These are phyloP conservation scores for Eupithecia abbreviata DNA, from an alignment of 2,888 invertebrate species.

Conservation along the genomic window DNA sequence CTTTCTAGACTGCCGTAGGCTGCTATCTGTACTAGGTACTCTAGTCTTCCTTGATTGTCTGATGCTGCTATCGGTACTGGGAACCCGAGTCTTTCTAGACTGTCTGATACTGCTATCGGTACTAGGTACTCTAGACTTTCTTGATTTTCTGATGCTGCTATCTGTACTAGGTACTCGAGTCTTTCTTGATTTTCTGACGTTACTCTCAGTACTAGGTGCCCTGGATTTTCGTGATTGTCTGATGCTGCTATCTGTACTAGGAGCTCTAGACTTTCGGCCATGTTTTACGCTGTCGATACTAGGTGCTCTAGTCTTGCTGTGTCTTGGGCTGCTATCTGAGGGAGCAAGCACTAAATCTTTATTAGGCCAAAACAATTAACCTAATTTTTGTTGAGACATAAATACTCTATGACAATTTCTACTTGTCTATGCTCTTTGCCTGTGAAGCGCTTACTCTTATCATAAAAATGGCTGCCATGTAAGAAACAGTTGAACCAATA, in stretches of 20 bases:
- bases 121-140: slow-evolving; percentile 1
- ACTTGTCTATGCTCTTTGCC: too few relatives aligned
- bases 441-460: too few relatives aligned
- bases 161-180: neutral
- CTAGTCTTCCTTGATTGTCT: slow-evolving; percentile 9
- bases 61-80: slow-evolving; percentile 11
- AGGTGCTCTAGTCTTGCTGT: slow-evolving; percentile 1
- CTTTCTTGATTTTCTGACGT: neutral
- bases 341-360: neutral
- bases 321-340: slow-evolving; percentile 9
- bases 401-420: too few relatives aligned
- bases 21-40: slow-evolving; percentile 9
- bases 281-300: slow-evolving; percentile 9
- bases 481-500: too few relatives aligned
- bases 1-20: neutral
- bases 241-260: slow-evolving; percentile 12
- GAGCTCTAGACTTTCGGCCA: neutral
- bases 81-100: neutral
- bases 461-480: too few relatives aligned
- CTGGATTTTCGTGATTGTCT: slow-evolving; percentile 19
- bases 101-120: neutral
- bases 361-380: neutral
- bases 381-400: too few relatives aligned
- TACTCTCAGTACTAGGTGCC: slow-evolving; percentile 9
- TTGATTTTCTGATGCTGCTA: neutral